Conservation (phyloP, 2,888 invertebrate genomes). For the Apantesis nais region DNA sequence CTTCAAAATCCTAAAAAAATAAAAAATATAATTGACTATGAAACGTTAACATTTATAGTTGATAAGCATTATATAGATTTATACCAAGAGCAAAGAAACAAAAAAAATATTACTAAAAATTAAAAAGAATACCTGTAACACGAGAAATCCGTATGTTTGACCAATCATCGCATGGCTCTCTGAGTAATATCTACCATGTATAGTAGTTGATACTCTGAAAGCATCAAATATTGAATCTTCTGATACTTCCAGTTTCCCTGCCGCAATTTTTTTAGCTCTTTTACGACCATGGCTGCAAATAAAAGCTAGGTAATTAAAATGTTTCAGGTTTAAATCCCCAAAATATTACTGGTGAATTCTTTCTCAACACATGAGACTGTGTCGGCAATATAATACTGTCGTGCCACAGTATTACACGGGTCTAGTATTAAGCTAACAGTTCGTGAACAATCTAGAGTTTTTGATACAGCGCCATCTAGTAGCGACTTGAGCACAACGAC, state of each 20-base stretch:
- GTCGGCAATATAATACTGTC: too few species aligned
- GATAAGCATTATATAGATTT: background rate
- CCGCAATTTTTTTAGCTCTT: conserved; percentile 95
- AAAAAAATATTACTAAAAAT: background rate
- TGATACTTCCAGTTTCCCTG: conserved; percentile 94
- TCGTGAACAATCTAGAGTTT: too few species aligned
- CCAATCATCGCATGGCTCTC: conserved; percentile 99
- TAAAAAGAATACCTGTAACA: conserved; percentile 89
- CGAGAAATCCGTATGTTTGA: conserved; percentile 98
- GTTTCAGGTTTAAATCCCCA: too few species aligned
- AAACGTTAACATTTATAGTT: background rate
- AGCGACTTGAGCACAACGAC: too few species aligned
- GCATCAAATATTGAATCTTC: conserved; percentile 99
- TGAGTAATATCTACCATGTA: conserved; percentile 98
- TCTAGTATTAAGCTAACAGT: too few species aligned
- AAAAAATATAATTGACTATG: background rate
- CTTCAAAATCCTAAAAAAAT: conserved; percentile 96
- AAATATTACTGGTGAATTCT: too few species aligned
- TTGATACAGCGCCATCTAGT: too few species aligned
- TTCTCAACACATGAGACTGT: too few species aligned
- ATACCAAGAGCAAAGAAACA: background rate
- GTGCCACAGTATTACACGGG: too few species aligned
- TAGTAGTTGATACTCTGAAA: conserved; percentile 97
- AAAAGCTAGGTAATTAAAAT: background rate
- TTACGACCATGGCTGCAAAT: conserved; percentile 93